Conservation (phyloP, 1,140 invertebrate genomes). For the Wasmannia auropunctata region DNA sequence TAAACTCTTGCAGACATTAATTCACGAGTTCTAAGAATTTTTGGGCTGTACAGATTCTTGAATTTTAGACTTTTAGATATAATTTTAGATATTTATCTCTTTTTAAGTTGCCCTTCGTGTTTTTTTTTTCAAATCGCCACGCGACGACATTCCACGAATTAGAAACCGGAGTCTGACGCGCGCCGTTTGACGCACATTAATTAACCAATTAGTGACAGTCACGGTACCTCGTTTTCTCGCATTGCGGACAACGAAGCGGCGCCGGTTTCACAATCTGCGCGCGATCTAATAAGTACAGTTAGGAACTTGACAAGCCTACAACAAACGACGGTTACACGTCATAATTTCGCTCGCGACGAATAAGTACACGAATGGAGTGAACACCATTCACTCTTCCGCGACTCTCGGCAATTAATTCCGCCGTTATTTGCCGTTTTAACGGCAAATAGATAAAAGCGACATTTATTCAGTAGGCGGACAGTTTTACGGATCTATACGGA, state of each 20-base stretch:
- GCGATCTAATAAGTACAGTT: constrained; percentile 48
- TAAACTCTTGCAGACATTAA: background rate
- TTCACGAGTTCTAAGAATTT: background rate
- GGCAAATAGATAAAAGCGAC: constrained; percentile 11
- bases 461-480: background rate
- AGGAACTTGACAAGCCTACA: background rate
- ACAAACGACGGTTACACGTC: constrained; percentile 25
- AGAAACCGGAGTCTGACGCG: constrained; percentile 3
- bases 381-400: constrained; percentile 2
- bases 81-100: background rate
- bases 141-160: background rate
- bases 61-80: background rate
- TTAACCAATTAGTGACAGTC: constrained; percentile 39
- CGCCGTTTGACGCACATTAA: constrained; percentile 11
- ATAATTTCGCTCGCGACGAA: constrained; percentile 37
- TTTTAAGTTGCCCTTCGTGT: background rate
- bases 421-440: constrained; percentile 23
- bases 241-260: background rate
- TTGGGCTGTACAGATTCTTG: background rate
- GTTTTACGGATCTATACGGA: background rate
- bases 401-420: constrained; percentile 12
- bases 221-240: background rate
- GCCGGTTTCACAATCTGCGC: constrained; percentile 4
- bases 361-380: constrained; percentile 1
- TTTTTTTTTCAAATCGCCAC: background rate